Base-by-base conservation (phyloP, 2,113 vertebrate species). In the Chaenocephalus aceratus region DNA sequence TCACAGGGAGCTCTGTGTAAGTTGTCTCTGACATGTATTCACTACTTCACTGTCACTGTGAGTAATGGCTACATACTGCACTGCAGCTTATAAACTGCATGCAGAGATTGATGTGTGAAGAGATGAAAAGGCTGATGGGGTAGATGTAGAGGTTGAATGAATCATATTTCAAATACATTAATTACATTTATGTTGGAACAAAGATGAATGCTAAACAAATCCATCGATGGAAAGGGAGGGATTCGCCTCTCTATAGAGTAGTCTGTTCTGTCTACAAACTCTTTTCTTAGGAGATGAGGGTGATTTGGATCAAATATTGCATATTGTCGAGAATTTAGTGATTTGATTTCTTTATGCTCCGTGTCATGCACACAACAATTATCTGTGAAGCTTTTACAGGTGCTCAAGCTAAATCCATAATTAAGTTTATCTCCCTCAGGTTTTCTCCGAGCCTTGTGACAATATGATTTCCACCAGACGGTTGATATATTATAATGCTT, bases 201-300 rank as follows among this genome's bases (percentile, higher is more conserved):
- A 26, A 65, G 77, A 85, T 54, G 15, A 45, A 97, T 96, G 94
- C 93, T 95, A 57, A 51, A 59, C 13, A 15, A 26, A 59, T 41
- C 36, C 36, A 41, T 41, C 7, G 30, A 30, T 30, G 26, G 26
- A 30, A 30, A 3, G 26, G 26, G 26, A 30, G 26, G 26, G 26
- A 30, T 30, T 30, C 26, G 26, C 26, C 3, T 26, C 26, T 26
- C 26, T 21, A 26, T 26, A 30, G 26, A 3, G 26, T 30, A 30
- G 26, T 30, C 26, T 30, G 26, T 30, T 30, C 26, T 3, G 26
- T 30, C 21, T 5, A 13, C 21, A 23, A 23, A 11, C 5, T 7
- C 56, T 14, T 48, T 61, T 14, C 16, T 61, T 57, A 62, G 10
- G 3, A 23, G 21, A 46, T 12, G 54, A 23, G 53, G 1, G 8